Evolutionary conservation across 2,113 vertebrate species (phyloP).

Genomic region (Phodopus roborovskii): DNA sequence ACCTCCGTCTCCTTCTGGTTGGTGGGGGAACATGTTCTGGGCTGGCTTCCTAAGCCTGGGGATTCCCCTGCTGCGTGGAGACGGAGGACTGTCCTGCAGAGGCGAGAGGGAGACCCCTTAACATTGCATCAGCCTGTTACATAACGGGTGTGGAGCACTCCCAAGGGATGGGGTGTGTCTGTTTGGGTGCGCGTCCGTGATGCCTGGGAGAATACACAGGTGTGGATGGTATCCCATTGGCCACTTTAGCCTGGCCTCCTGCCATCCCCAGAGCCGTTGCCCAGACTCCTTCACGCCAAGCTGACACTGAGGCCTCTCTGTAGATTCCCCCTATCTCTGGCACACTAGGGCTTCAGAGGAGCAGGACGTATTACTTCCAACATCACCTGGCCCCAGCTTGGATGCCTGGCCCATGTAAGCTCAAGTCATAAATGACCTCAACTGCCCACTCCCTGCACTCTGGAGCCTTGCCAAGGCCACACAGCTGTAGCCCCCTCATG

Average conservation of each 20-base stretch:
- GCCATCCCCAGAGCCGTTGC: neutral
- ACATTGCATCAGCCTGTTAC: constrained; percentile 60
- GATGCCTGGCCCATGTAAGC: accelerated
- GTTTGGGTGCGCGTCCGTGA: neutral
- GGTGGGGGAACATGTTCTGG: neutral
- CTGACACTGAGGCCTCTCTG: neutral
- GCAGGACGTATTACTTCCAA: accelerated
- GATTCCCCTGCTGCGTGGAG: neutral
- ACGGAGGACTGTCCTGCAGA: neutral
- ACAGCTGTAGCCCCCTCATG: neutral
- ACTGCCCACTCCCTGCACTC: neutral
- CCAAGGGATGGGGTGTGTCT: constrained; percentile 23
- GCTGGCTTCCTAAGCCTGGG: neutral
- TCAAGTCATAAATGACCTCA: neutral
- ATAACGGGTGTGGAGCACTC: neutral
- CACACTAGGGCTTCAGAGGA: neutral
- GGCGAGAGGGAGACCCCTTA: neutral
- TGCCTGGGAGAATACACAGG: neutral
- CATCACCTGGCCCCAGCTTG: neutral
- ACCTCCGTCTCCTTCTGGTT: neutral
- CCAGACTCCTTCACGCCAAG: neutral
- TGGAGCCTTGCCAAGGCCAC: neutral
- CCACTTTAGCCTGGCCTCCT: neutral
- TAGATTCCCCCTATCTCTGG: neutral
- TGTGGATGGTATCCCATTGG: accelerated